A percentile compares a stretch with the other conserved stretches of the same genome.
These are phyloP conservation scores for Pardalotus punctatus DNA, from an alignment of 2,113 vertebrate species.

Conservation along the genomic window DNA sequence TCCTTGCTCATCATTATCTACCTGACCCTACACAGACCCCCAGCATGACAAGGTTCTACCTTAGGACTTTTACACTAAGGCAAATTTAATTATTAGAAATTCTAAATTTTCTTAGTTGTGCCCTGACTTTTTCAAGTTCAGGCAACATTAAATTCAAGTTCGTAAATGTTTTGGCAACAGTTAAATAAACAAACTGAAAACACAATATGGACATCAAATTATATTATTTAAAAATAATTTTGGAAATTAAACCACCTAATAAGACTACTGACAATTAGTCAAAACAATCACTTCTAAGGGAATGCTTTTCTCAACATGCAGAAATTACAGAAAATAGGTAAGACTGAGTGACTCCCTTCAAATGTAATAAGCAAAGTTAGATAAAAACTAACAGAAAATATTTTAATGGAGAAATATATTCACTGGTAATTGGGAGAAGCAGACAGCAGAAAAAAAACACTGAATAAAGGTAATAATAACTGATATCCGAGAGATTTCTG, in stretches of 20 bases:
- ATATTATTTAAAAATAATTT: not conserved
- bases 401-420: not conserved
- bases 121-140: not conserved
- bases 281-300: not conserved
- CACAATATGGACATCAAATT: not conserved
- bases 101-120: not conserved
- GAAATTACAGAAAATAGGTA: not conserved
- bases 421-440: not conserved
- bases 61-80: not conserved
- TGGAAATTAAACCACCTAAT: not conserved
- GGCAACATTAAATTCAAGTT: not conserved
- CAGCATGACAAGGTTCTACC: not conserved
- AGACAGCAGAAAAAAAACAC: not conserved
- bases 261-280: not conserved
- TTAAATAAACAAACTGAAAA: not conserved
- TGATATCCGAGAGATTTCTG: not conserved
- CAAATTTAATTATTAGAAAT: not conserved
- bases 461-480: not conserved
- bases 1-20: not conserved
- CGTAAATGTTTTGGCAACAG: not conserved
- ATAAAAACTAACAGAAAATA: not conserved
- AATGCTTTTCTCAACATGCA: not conserved
- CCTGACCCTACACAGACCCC: not conserved
- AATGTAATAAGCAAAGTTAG: not conserved
- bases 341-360: not conserved